phyloP scores from a whole-genome alignment of 2,888 invertebrate genomes.

The Sylvicola cinctus region DNA sequence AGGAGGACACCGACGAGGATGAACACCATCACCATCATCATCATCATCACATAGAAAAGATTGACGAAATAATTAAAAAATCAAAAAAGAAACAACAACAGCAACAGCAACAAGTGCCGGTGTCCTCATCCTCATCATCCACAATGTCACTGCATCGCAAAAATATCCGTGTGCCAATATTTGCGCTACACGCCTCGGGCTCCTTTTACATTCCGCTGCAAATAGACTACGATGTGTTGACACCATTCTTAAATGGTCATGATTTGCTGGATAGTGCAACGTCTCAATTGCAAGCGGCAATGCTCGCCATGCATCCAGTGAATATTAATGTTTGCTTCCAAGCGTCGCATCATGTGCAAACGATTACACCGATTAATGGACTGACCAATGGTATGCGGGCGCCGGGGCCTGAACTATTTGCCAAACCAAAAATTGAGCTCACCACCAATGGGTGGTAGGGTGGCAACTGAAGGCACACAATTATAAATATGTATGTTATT shows the following conservation, averaged over 20 bases:
- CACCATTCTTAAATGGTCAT: constrained; percentile 43
- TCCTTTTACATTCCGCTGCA: constrained; percentile 74
- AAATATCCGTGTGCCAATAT: constrained; percentile 77
- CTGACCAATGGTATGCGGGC: too few species aligned
- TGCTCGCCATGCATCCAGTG: constrained; percentile 54
- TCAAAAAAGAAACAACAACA: too few species aligned
- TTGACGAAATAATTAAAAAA: too few species aligned
- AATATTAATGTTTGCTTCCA: constrained; percentile 72
- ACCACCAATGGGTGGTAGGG: too few species aligned
- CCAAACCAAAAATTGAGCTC: too few species aligned
- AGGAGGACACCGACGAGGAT: too few species aligned
- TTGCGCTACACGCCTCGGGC: constrained; percentile 76
- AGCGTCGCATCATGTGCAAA: not conserved
- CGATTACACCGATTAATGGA: too few species aligned
- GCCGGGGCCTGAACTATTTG: too few species aligned
- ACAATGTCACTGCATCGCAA: too few species aligned
- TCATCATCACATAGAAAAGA: too few species aligned
- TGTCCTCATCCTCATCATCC: not conserved
- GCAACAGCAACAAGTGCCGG: constrained; percentile 2
- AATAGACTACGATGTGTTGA: constrained; percentile 49
- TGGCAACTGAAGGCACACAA: too few species aligned
- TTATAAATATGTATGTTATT: too few species aligned
- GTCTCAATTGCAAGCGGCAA: constrained; percentile 27
- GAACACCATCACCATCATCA: constrained; percentile 12
- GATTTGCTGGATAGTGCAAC: constrained; percentile 36